Percentiles rank a stretch among this genome's conserved stretches.
Evolutionary conservation across 2,113 vertebrate genomes (phyloP).

Genomic region (Hassar affinis): DNA sequence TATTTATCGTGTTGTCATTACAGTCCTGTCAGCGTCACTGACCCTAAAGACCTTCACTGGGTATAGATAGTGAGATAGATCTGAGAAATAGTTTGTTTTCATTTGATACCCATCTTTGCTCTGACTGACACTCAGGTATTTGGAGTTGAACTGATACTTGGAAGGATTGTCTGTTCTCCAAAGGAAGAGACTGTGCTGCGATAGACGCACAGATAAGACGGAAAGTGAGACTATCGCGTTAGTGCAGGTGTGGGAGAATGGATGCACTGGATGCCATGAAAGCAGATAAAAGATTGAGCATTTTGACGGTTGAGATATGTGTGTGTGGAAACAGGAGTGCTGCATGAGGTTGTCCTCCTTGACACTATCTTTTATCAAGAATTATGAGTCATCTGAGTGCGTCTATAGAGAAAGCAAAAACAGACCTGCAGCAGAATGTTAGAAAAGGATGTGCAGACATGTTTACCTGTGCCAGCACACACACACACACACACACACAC

Average conservation of each 20-base stretch:
- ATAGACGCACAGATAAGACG: constrained; percentile 14
- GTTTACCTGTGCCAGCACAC: constrained; percentile 32
- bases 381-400: constrained; percentile 35
- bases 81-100: constrained; percentile 25
- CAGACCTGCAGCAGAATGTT: constrained; percentile 38
- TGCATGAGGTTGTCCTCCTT: background rate
- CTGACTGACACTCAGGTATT: constrained; percentile 32
- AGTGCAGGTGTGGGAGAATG: constrained; percentile 18
- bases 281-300: constrained; percentile 5
- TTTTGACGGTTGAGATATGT: background rate
- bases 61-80: background rate
- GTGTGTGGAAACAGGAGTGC: background rate
- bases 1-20: background rate
- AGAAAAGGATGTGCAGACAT: constrained; percentile 36
- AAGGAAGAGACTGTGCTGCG: constrained; percentile 29
- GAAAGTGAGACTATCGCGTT: background rate
- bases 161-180: constrained; percentile 30
- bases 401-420: constrained; percentile 35
- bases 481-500: constrained; percentile 26
- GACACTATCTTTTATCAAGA: background rate
- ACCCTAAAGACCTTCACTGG: background rate
- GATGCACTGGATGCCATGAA: background rate
- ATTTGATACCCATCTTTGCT: constrained; percentile 31
- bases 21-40: background rate
- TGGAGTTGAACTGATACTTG: constrained; percentile 37